These are phyloP conservation scores for Chaitophorus viminalis DNA, from an alignment of 2,888 invertebrate genomes.

Conservation along the genomic window DNA sequence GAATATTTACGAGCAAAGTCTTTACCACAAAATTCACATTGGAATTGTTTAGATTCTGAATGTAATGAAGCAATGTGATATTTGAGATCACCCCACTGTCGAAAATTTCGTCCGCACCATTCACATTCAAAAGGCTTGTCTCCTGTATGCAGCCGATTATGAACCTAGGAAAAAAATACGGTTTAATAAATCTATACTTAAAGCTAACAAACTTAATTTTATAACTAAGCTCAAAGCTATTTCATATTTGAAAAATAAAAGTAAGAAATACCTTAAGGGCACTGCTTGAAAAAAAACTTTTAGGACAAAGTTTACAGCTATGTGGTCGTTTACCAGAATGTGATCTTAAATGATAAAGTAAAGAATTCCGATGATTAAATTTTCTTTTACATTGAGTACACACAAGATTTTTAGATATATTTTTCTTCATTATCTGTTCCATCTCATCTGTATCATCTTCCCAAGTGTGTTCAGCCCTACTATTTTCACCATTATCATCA, in stretches of 20 bases:
- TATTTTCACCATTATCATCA: slow-evolving; percentile 59
- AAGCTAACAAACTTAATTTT: too few species aligned
- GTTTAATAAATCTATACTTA: not conserved
- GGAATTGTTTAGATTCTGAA: slow-evolving; percentile 81
- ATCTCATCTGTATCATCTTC: slow-evolving; percentile 67
- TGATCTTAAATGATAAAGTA: slow-evolving; percentile 84
- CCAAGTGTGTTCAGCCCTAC: slow-evolving; percentile 61
- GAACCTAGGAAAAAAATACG: slow-evolving; percentile 71
- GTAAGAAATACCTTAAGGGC: slow-evolving; percentile 76
- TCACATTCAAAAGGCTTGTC: slow-evolving; percentile 86
- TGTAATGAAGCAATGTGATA: slow-evolving; percentile 87
- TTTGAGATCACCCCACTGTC: slow-evolving; percentile 89
- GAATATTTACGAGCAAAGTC: slow-evolving; percentile 90
- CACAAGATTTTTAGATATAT: slow-evolving; percentile 67
- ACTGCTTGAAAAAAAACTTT: slow-evolving; percentile 83
- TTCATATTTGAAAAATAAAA: too few species aligned
- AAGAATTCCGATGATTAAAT: slow-evolving; percentile 84
- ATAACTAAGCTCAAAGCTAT: too few species aligned
- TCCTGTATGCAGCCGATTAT: slow-evolving; percentile 83
- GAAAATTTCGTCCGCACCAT: slow-evolving; percentile 80
- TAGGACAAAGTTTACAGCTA: slow-evolving; percentile 82
- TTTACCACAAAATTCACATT: slow-evolving; percentile 89
- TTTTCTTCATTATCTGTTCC: slow-evolving; percentile 64
- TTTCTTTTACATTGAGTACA: slow-evolving; percentile 79
- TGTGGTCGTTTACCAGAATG: slow-evolving; percentile 82